Evolutionary conservation across 2,888 invertebrate species (phyloP), one percentile per base, ranked within the genome.

Genomic region (Crioceris asparagi): DNA sequence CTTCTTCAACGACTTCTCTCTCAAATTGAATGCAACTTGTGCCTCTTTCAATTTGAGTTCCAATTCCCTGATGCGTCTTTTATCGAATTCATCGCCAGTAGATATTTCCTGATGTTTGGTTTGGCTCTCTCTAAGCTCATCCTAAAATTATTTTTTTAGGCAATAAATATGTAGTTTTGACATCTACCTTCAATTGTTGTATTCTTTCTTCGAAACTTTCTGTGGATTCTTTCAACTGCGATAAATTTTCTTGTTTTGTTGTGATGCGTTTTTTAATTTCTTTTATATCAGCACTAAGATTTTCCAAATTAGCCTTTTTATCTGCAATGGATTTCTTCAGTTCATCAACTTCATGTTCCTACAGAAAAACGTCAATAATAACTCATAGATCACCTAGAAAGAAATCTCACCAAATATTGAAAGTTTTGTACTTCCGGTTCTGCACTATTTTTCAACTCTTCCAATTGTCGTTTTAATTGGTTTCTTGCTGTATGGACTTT

Each of bases 101-200:
- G 53, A 40, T 18, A 56, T 41, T 45, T 61, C 56, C 27, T 68
- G 66, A 3, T 64, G 50, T 45, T 67, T 67, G 27, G 64, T 47
- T 41, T 67, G 63, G 40, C 68, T 65, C 36, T 68, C 67, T 27
- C 62, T 64, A 42, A 71, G 62, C 51, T 71, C 66, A 37, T 68
- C 67, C 70, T 72, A 35, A 23, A 52, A 47, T n/a, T n/a, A n/a
- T n/a, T n/a, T n/a, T n/a, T n/a, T n/a, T n/a, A n/a, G n/a, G n/a
- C n/a, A n/a, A n/a, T n/a, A n/a, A n/a, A n/a, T n/a, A n/a, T n/a
- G n/a, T n/a, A n/a, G n/a, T n/a, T n/a, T n/a, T n/a, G n/a, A n/a
- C n/a, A 39, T 36, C 41, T 54, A 59, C 60, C 36, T 55, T 47
- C 17, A 61, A 45, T 5, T 51, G 47, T 32, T 51, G 50, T 12